These are phyloP conservation scores for Pediacus dermestoides DNA, from an alignment of 2,888 invertebrate genomes.

Conservation along the genomic window DNA sequence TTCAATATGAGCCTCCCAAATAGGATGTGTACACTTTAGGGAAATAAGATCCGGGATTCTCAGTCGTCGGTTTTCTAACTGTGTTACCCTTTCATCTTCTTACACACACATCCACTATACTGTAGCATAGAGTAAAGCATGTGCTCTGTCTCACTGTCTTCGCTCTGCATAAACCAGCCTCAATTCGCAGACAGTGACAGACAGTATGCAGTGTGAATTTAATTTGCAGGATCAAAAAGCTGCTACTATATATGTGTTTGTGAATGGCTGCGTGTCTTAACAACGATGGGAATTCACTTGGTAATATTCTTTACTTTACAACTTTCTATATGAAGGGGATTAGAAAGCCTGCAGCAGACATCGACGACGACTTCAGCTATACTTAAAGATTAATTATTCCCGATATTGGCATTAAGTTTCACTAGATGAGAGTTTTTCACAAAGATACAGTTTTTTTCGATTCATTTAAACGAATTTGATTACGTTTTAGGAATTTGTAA, in stretches of 20 bases:
- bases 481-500: too few species aligned
- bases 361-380: too few species aligned
- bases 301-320: constrained; percentile 1
- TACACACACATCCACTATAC: neutral
- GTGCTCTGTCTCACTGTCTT: constrained; percentile 1
- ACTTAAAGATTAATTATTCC: too few species aligned
- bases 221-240: constrained; percentile 12
- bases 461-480: too few species aligned
- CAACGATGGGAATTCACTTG: constrained; percentile 1
- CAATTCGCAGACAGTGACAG: constrained; percentile 9
- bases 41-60: constrained; percentile 28
- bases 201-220: constrained; percentile 10
- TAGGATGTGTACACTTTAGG: constrained; percentile 24
- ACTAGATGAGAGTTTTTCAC: too few species aligned
- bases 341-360: too few species aligned
- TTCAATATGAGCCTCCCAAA: constrained; percentile 18
- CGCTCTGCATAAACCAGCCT: constrained; percentile 3
- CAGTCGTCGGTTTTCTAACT: constrained; percentile 22
- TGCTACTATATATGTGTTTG: neutral
- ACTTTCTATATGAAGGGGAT: too few species aligned
- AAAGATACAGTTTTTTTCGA: too few species aligned
- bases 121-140: neutral
- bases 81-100: constrained; percentile 30
- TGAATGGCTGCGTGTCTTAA: neutral
- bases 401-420: too few species aligned